Percentiles rank a stretch among this genome's conserved stretches.
Evolutionary conservation across 2,888 invertebrate species (phyloP).

Genomic region (Ochropleura leucogaster): DNA sequence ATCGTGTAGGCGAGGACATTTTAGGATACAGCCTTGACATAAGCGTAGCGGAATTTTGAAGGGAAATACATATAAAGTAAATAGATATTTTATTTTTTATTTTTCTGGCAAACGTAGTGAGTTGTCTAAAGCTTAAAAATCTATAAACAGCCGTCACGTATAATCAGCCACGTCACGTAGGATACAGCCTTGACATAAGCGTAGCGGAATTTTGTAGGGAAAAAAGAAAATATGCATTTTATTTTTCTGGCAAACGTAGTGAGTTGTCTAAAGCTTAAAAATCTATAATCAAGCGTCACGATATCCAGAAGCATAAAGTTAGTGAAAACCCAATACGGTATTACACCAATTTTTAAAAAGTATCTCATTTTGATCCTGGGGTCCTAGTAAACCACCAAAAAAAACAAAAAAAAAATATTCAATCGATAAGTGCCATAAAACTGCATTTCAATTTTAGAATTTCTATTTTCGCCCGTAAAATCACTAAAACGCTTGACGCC

Average conservation of each 20-base stretch:
- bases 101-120: neutral
- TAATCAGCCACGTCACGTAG: no score
- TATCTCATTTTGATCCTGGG: no score
- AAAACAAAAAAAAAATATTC: no score
- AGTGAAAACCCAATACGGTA: neutral
- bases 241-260: neutral
- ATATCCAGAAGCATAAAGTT: neutral
- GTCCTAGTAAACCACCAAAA: no score
- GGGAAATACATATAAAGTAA: neutral
- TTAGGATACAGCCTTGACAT: conserved; percentile 17
- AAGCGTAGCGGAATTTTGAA: conserved; percentile 33
- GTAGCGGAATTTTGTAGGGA: conserved; percentile 15
- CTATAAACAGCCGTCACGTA: no score
- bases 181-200: conserved; percentile 21
- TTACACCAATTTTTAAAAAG: no score
- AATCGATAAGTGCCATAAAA: no score
- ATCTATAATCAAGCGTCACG: neutral
- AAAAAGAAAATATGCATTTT: neutral
- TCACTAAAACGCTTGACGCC: no score
- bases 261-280: neutral
- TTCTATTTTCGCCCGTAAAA: no score
- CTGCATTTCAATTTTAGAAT: no score
- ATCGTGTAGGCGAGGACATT: conserved; percentile 69
- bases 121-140: neutral
- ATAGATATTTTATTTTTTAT: neutral